These are phyloP conservation scores for Aspidiotus destructor DNA, from an alignment of 2,888 invertebrate genomes.

Conservation along the genomic window DNA sequence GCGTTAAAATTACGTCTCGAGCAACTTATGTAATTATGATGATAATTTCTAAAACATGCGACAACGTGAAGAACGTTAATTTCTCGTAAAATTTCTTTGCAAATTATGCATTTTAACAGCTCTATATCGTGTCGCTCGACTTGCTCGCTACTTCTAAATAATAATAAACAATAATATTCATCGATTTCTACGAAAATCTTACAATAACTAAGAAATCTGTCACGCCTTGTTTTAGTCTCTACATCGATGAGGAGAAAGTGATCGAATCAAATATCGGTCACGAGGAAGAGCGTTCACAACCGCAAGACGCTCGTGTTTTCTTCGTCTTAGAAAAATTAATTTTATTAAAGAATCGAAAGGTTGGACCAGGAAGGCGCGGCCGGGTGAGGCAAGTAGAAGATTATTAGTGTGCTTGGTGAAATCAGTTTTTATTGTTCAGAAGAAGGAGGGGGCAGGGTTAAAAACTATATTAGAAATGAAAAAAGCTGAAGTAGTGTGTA, in stretches of 20 bases:
- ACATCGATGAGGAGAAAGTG: not conserved
- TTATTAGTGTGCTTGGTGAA: not conserved
- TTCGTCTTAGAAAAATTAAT: not conserved
- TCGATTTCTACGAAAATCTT: constrained; percentile 26
- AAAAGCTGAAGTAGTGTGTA: no score
- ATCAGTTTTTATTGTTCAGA: not conserved
- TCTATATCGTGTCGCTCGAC: not conserved
- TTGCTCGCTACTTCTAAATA: no score
- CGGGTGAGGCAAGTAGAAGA: not conserved
- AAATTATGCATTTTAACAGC: constrained; percentile 24
- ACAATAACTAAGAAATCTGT: constrained; percentile 7
- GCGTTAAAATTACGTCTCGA: no score
- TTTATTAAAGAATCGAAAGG: not conserved
- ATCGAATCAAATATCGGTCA: constrained; percentile 1
- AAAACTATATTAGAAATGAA: not conserved
- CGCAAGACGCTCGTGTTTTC: not conserved
- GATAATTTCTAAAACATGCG: no score
- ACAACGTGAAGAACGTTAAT: no score
- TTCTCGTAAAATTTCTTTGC: not conserved
- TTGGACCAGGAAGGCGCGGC: not conserved
- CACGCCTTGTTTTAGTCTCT: constrained; percentile 15
- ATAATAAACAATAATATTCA: constrained; percentile 17
- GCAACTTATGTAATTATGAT: no score
- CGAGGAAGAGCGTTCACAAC: not conserved
- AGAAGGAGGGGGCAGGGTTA: not conserved